Evolutionary conservation across 2,888 invertebrate genomes (phyloP), one percentile per base, ranked within the genome.

Genomic region (Rhagonycha lutea): DNA sequence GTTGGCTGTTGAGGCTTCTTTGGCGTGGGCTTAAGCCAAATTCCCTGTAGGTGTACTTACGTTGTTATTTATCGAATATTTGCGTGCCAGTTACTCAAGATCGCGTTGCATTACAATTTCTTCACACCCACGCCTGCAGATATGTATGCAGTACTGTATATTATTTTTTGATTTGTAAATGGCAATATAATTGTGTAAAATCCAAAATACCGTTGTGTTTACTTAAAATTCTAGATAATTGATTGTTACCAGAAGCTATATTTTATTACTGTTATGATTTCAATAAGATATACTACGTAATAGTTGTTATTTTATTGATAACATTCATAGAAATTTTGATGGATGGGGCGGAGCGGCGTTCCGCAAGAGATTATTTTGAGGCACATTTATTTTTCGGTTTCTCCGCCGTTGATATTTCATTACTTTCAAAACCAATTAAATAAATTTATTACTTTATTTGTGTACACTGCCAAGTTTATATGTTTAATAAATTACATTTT

Each of bases 31-130:
- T 73, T 75, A 68, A 75, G 72, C 78, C 77, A 73, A 79, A 80
- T 74, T 80, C 76, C 78, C 79, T 78, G 81, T 81, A 72, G 80
- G 81, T 78, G 81, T 80, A 76, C 77, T 74, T 74, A 74, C 69
- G 72, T 73, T 74, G 79, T 81, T 79, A 80, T 81, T 81, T 80
- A 80, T 81, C 80, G 81, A 81, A 80, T 80, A 81, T 80, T 81
- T 80, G 77, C 80, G 79, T 80, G 78, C 76, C 74, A 75, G 76
- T 62, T 26, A 70, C 60, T 61, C 69, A 75, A 68, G 61, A 65
- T 73, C 73, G 69, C 61, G 69, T 70, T 69, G 67, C 73, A 73
- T 69, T 69, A 72, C 69, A 70, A 28, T 69, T 68, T 69, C 73
- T 32, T 69, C 18, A 62, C 70, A 67, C 72, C 72, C 76, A 76